Evolutionary conservation across 2,797 vertebrate genomes (phyloP).

Genomic region (Acanthis flammea): DNA sequence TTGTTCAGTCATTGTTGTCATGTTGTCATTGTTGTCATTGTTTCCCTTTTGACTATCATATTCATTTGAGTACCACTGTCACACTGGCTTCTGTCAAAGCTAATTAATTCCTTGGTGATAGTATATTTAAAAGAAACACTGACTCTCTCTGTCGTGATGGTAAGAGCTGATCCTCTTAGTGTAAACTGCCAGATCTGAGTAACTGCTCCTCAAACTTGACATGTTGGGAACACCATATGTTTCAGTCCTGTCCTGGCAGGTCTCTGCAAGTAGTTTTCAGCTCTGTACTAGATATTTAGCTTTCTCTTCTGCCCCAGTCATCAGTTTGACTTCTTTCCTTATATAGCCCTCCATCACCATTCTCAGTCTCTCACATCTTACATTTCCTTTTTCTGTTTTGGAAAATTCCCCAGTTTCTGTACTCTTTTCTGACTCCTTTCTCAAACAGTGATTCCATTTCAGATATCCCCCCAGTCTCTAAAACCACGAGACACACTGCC

Average conservation of each 20-base stretch:
- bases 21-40: not conserved
- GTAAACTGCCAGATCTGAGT: not conserved
- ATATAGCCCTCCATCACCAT: not conserved
- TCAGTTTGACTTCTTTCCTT: rapidly evolving
- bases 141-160: not conserved
- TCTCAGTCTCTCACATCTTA: not conserved
- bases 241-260: not conserved
- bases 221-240: not conserved
- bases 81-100: slow-evolving; percentile 1
- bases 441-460: not conserved
- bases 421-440: not conserved
- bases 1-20: not conserved
- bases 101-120: slow-evolving; percentile 6
- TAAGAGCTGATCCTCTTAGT: not conserved
- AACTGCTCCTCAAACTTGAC: not conserved
- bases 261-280: not conserved
- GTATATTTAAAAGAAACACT: not conserved
- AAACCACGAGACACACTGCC: not conserved
- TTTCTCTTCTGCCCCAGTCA: not conserved
- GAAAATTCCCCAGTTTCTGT: not conserved
- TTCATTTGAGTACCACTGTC: not conserved
- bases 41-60: not conserved
- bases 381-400: not conserved
- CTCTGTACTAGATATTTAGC: not conserved
- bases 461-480: not conserved